phyloP scores from a whole-genome alignment of 64 coral and sea anemone genomes.

The Actinia tenebrosa region DNA sequence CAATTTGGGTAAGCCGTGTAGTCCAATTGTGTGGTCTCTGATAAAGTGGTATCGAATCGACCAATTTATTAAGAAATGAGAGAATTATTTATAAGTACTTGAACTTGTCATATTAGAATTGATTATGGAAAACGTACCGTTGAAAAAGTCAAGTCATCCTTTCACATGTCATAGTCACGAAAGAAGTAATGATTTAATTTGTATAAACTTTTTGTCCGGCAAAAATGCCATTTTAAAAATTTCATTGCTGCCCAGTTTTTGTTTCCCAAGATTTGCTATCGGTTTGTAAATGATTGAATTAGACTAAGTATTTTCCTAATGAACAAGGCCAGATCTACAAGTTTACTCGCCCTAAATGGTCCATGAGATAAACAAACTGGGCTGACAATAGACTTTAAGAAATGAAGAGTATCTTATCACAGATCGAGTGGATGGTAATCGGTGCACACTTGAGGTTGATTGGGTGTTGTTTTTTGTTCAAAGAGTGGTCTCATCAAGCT shows the following conservation, averaged over 20 bases:
- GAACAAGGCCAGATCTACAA: not conserved
- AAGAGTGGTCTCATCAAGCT: not conserved
- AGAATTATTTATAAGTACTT: slow-evolving; percentile 40
- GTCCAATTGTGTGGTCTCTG: not conserved
- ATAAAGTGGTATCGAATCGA: slow-evolving; percentile 28
- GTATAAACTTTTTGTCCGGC: slow-evolving; percentile 9
- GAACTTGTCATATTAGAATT: slow-evolving; percentile 34
- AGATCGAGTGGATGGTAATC: not conserved
- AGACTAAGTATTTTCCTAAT: not conserved
- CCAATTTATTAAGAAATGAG: slow-evolving; percentile 29
- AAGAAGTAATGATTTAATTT: slow-evolving; percentile 18
- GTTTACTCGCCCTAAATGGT: not conserved
- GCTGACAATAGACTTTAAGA: slow-evolving; percentile 5
- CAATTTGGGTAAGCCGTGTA: slow-evolving; percentile 16
- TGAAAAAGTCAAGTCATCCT: slow-evolving; percentile 19
- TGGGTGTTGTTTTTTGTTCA: not conserved
- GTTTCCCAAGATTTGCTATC: not conserved
- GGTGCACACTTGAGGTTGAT: not conserved
- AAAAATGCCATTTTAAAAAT: slow-evolving; percentile 7
- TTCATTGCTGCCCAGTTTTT: not conserved
- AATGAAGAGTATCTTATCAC: not conserved
- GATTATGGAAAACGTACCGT: slow-evolving; percentile 16
- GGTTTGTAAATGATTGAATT: not conserved
- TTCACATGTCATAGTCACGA: slow-evolving; percentile 13
- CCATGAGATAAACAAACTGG: slow-evolving; percentile 8